Evolutionary conservation across 2,888 invertebrate species (phyloP).

Genomic region (Lycia hirtaria): DNA sequence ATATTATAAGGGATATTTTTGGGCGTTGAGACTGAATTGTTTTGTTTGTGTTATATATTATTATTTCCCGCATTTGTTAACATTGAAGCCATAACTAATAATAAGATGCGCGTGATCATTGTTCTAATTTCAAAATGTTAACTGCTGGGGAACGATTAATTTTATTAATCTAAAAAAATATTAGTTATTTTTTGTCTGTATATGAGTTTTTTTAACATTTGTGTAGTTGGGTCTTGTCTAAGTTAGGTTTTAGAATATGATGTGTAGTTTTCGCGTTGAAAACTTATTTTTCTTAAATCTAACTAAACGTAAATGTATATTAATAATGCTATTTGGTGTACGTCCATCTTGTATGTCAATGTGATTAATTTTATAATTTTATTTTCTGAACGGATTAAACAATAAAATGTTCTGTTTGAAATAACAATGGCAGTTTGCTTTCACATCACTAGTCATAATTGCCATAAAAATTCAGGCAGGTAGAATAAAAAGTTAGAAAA

Average conservation of each 20-base stretch:
- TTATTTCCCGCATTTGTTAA: constrained; percentile 72
- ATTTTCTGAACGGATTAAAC: constrained; percentile 84
- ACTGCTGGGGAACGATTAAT: constrained; percentile 59
- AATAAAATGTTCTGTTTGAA: constrained; percentile 86
- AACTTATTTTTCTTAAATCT: constrained; percentile 71
- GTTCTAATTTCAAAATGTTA: constrained; percentile 54
- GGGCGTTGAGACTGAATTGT: constrained; percentile 85
- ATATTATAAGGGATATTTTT: constrained; percentile 64
- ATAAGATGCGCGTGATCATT: constrained; percentile 52
- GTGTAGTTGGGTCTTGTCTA: constrained; percentile 77
- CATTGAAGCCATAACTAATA: constrained; percentile 61
- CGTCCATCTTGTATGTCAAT: constrained; percentile 84
- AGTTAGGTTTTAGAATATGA: constrained; percentile 75
- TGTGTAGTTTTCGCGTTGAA: constrained; percentile 69
- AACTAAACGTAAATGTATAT: constrained; percentile 75
- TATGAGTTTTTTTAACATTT: constrained; percentile 80
- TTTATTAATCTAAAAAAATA: constrained; percentile 60
- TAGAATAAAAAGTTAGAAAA: neutral
- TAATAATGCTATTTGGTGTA: constrained; percentile 81
- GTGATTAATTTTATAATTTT: constrained; percentile 77
- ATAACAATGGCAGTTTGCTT: constrained; percentile 71
- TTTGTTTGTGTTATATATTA: constrained; percentile 83
- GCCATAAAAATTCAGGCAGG: constrained; percentile 19
- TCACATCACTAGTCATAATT: constrained; percentile 22
- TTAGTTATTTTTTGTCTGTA: constrained; percentile 83